Base-by-base conservation (phyloP, 2,113 vertebrate species). In the Nymphicus hollandicus region DNA sequence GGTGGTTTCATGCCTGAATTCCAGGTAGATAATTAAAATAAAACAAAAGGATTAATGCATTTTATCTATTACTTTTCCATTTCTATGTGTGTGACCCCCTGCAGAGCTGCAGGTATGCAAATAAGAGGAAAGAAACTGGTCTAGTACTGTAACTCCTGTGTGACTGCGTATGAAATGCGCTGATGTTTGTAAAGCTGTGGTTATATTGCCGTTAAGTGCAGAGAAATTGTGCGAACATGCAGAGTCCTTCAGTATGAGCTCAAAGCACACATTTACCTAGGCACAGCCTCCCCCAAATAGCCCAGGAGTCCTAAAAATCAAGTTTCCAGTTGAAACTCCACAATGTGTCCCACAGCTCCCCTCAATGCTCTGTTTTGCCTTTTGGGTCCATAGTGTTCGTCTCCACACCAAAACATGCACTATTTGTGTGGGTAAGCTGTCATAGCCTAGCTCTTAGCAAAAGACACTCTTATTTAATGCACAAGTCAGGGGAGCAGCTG, bases 11-110 rank as follows among this genome's bases (percentile, higher is more conserved):
- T 89, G 96, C 81, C 83, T 87, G 91, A 81, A 92, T 94, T 96
- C 77, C 92, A 97, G 95, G 96, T 95, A 96, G 93, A 81, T 93
- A 95, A 94, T 93, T 91, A 95, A 95, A 95, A 52, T 56, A 89
- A 92, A 86, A 46, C 71, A 87, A 74, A 93, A 71, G 73, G 65
- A 91, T 92, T 95, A 94, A 79, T 91, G 52, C 13, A 37, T 81
- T 93, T 95, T 95, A 91, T 89, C 81, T 91, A 31, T 84, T 93
- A 89, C n/a, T 71, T 14, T n/a, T 74, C 69, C 46, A 53, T 92
- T 95, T 74, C 69, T 60, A 1, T 25, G 7, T 15, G n/a, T 74
- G 64, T 1, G 11, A 78, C n/a, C 41, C 69, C 86, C 76, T 63
- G 55, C 88, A 93, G 65, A 71, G 80, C 86, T 78, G 47, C 80